Evolutionary conservation across 2,797 vertebrate species (phyloP), one percentile per base, ranked within the genome.

Genomic region (Hippopotamyrus pictus): DNA sequence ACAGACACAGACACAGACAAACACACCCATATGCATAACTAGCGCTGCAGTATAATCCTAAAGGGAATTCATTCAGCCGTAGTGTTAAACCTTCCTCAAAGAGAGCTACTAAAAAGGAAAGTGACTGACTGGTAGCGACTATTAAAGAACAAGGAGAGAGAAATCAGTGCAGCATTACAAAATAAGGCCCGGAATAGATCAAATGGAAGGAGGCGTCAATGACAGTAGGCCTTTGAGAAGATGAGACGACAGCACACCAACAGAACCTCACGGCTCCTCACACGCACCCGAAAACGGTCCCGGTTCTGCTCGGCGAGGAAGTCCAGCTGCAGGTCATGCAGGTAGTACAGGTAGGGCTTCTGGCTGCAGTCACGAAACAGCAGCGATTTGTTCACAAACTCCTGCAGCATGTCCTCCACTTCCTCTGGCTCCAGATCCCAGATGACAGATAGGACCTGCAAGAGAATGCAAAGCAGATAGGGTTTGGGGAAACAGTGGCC

Each of bases 261-360:
- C 73, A 44, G 73, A 12, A 6, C 5, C 14, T 7, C 73, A 41
- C 33, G 33, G 19, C 73, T 86, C 17, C 12, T 41, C 7, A 1
- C 41, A 89, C 91, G 69, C 92, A 99, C 99, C 95, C 97, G 95
- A 19, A 99, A 93, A 88, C 97, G 96, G 57, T 90, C 93, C 84
- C 94, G 96, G 93, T 99, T 98, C 92, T 98, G 97, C 93, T 99
- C 98, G n/a, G 94, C 95, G 89, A 99, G 96, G 90, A 99, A 99
- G 95, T 99, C 98, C 90, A 99, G 95, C 91, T 99, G 99, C 37
- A 99, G 97, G 93, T 99, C 98, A 17, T 99, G 99, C 92, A 99
- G 96, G 94, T 97, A 99, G 94, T 99, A 99, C 89, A 95, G 95
- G 92, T 97, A 96, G 0, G 97, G 97, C 79, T 96, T 97, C 90